phyloP scores from a whole-genome alignment of 2,888 invertebrate species.

The Hyalella azteca region DNA sequence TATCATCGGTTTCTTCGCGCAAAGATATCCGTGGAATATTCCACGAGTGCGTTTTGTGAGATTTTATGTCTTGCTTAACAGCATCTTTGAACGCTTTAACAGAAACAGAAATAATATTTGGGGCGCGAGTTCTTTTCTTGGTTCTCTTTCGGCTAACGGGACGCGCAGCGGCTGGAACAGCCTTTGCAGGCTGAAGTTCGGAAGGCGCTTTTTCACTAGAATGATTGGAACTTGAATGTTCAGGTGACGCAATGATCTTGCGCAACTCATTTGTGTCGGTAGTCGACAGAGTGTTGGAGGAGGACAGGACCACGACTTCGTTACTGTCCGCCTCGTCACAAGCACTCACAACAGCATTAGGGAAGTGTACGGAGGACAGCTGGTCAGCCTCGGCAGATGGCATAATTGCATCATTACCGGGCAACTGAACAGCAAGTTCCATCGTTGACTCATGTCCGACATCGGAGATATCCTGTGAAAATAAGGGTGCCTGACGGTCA shows the following conservation, averaged over 20 bases:
- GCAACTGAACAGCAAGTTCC: constrained; percentile 19
- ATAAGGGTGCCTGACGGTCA: not conserved
- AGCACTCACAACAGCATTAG: not conserved
- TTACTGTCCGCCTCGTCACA: not conserved
- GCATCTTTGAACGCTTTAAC: too few relatives aligned
- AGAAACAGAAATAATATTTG: too few relatives aligned
- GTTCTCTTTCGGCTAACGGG: too few relatives aligned
- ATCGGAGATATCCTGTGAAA: not conserved
- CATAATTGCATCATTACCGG: constrained; percentile 15
- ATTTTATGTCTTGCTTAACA: too few relatives aligned
- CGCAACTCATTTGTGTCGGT: too few relatives aligned
- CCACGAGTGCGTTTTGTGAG: too few relatives aligned
- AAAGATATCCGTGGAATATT: not conserved
- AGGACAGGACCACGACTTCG: not conserved
- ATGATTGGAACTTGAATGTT: too few relatives aligned
- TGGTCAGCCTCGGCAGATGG: not conserved
- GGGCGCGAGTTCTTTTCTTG: too few relatives aligned
- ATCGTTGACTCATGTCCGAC: not conserved
- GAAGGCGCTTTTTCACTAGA: too few relatives aligned
- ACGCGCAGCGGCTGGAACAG: not conserved
- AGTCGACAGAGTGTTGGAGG: too few relatives aligned
- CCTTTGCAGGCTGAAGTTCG: not conserved
- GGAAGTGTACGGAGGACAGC: not conserved
- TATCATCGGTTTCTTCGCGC: not conserved
- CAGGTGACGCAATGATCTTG: too few relatives aligned